phyloP scores from a whole-genome alignment of 1,140 invertebrate species.

The Acromyrmex charruanus region DNA sequence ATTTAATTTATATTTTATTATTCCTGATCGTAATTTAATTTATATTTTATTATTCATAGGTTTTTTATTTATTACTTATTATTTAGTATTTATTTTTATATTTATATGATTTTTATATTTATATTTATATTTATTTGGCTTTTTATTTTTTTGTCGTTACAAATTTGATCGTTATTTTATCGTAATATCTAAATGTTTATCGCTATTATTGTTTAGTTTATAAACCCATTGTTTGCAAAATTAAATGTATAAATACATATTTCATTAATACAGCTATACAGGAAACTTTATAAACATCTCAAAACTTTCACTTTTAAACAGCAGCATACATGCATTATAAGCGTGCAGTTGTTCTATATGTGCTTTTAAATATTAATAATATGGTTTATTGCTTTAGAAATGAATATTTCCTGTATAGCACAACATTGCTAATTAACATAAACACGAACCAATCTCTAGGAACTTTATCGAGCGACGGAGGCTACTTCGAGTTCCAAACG shows the following conservation, averaged over 20 bases:
- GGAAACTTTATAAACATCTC: not conserved
- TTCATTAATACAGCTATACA: not conserved
- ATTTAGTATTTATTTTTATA: not conserved
- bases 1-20: not conserved
- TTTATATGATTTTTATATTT: too few relatives aligned
- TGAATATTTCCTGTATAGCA: not conserved
- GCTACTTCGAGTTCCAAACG: conserved; percentile 62
- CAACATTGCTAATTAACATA: conserved; percentile 61
- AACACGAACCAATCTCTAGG: conserved; percentile 58
- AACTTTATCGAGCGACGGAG: conserved; percentile 33
- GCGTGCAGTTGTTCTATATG: not conserved
- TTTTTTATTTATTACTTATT: not conserved
- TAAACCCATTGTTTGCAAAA: not conserved
- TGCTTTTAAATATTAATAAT: conserved; percentile 47
- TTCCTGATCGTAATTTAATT: not conserved
- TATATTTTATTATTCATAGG: not conserved
- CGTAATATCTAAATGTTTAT: not conserved
- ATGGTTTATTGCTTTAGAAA: conserved; percentile 26
- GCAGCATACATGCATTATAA: not conserved
- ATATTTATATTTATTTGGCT: not conserved
- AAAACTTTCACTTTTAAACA: not conserved
- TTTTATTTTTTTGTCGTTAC: too few relatives aligned
- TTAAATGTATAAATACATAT: not conserved
- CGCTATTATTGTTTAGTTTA: not conserved
- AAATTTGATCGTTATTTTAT: not conserved